Evolutionary conservation across 2,113 vertebrate species (phyloP).

Genomic region (Heloderma charlesbogerti): DNA sequence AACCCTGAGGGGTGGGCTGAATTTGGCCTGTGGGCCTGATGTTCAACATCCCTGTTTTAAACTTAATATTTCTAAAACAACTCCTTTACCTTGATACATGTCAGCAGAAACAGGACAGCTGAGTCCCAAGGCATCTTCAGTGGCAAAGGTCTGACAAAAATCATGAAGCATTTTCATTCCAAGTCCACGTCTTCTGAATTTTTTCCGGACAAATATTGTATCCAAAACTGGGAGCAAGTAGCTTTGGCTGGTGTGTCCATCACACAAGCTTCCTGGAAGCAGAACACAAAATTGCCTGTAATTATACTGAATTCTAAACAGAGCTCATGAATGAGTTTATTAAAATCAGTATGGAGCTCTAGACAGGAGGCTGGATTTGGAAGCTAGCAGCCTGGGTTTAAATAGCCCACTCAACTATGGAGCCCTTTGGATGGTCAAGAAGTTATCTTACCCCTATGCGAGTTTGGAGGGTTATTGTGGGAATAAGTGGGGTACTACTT

Average conservation of each 20-base stretch:
- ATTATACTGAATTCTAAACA: not conserved
- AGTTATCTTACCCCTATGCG: not conserved
- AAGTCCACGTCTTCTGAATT: slow-evolving; percentile 82
- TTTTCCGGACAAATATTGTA: slow-evolving; percentile 85
- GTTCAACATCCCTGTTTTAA: not conserved
- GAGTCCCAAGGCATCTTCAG: slow-evolving; percentile 87
- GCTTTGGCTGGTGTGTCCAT: slow-evolving; percentile 69
- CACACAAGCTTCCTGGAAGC: slow-evolving; percentile 85
- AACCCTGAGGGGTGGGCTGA: no score
- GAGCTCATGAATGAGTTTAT: not conserved
- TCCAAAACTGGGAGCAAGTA: slow-evolving; percentile 91
- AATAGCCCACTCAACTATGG: no score
- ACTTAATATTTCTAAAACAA: slow-evolving; percentile 9
- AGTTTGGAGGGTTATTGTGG: not conserved
- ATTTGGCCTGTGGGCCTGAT: no score
- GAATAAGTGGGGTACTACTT: not conserved
- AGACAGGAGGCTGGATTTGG: not conserved
- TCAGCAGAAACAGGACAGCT: slow-evolving; percentile 86
- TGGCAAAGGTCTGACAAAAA: slow-evolving; percentile 84
- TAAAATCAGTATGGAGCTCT: not conserved
- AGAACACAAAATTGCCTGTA: slow-evolving; percentile 6
- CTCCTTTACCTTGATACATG: slow-evolving; percentile 86
- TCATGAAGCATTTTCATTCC: slow-evolving; percentile 87
- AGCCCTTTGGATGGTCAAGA: no score
- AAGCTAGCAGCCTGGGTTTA: not conserved